Conservation (phyloP, 2,888 invertebrate species). For the Eumerus sabulonum region DNA sequence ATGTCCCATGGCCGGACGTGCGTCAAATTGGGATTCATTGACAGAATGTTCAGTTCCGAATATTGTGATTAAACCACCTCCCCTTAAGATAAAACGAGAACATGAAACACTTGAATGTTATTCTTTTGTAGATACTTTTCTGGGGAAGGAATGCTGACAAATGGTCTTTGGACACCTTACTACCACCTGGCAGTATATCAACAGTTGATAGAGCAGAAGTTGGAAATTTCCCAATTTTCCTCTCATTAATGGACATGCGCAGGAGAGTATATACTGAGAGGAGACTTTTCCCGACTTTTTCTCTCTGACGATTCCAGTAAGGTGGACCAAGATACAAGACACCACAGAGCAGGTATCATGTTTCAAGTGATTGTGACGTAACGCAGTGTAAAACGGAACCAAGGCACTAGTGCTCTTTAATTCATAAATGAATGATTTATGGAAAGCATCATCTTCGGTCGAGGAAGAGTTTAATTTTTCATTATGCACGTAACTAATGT, state of each 20-base stretch:
- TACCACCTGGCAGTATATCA: slow-evolving; percentile 28
- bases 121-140: not conserved
- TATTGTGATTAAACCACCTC: slow-evolving; percentile 37
- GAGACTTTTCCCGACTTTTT: slow-evolving; percentile 40
- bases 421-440: too few relatives aligned
- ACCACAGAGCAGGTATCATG: too few relatives aligned
- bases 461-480: slow-evolving; percentile 17
- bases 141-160: too few relatives aligned
- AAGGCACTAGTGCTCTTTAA: not conserved
- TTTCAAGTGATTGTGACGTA: slow-evolving; percentile 3
- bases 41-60: slow-evolving; percentile 24
- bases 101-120: slow-evolving; percentile 12
- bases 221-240: slow-evolving; percentile 39
- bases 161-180: too few relatives aligned
- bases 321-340: too few relatives aligned
- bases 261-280: not conserved
- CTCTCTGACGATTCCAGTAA: too few relatives aligned
- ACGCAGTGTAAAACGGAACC: slow-evolving; percentile 4
- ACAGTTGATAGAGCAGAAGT: slow-evolving; percentile 50
- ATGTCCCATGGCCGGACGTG: too few relatives aligned
- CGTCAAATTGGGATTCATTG: slow-evolving; percentile 24
- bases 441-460: too few relatives aligned
- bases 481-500: slow-evolving; percentile 13
- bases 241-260: slow-evolving; percentile 18
- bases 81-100: not conserved